Percentiles rank a stretch among this genome's conserved stretches.
Evolutionary conservation across 2,888 invertebrate species (phyloP).

Genomic region (Cosmorhoe ocellata): DNA sequence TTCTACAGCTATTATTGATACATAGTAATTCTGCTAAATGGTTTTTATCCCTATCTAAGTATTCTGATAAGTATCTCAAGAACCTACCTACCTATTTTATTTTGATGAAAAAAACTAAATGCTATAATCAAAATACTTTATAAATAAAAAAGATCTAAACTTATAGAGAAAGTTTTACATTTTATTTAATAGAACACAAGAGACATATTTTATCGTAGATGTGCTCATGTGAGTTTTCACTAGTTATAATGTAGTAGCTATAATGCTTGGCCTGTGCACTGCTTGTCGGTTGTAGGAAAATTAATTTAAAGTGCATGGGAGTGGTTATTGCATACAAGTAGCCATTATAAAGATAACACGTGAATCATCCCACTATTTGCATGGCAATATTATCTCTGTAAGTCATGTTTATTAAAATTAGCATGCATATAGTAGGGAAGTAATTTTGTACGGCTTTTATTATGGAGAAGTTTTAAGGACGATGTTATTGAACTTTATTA

Average conservation of each 20-base stretch:
- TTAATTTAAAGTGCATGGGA: slow-evolving; percentile 77
- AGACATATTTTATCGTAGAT: too few relatives aligned
- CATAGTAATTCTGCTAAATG: too few relatives aligned
- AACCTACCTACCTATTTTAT: too few relatives aligned
- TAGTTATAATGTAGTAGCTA: background rate
- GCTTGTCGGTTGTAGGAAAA: slow-evolving; percentile 62
- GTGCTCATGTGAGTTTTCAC: too few relatives aligned
- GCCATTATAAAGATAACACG: slow-evolving; percentile 66
- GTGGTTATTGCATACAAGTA: slow-evolving; percentile 67
- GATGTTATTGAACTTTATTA: background rate
- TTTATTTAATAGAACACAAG: too few relatives aligned
- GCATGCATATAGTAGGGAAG: slow-evolving; percentile 18
- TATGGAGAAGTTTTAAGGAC: background rate
- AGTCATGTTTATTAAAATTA: slow-evolving; percentile 31
- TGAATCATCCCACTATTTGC: slow-evolving; percentile 62
- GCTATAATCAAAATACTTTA: too few relatives aligned
- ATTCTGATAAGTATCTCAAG: too few relatives aligned
- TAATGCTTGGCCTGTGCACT: slow-evolving; percentile 10
- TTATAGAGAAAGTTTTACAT: too few relatives aligned
- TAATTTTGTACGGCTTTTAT: slow-evolving; percentile 6
- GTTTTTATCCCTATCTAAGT: too few relatives aligned
- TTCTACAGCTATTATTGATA: too few relatives aligned
- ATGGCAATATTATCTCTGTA: slow-evolving; percentile 43
- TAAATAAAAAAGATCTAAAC: too few relatives aligned
- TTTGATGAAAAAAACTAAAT: too few relatives aligned